phyloP scores from a whole-genome alignment of 2,797 vertebrate genomes.

The Peromyscus melanophrys region DNA sequence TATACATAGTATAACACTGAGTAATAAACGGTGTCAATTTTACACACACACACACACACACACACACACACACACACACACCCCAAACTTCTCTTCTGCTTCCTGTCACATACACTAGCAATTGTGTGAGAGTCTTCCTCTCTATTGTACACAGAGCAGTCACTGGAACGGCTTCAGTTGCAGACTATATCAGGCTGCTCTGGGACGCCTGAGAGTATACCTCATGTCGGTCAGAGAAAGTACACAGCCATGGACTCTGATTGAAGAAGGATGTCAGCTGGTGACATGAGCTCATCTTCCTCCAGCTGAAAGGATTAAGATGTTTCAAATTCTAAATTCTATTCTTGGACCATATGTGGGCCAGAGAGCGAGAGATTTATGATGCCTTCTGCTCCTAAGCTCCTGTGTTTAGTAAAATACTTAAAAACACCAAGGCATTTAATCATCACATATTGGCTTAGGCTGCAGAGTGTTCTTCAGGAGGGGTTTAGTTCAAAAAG shows the following conservation, averaged over 20 bases:
- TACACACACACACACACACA: not conserved
- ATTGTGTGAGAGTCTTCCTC: not conserved
- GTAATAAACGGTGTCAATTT: not conserved
- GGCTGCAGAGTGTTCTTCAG: conserved; percentile 64
- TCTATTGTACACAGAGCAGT: not conserved
- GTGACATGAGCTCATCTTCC: conserved; percentile 80
- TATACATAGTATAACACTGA: not conserved
- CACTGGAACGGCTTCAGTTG: not conserved
- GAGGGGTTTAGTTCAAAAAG: conserved; percentile 60
- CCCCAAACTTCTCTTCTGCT: not conserved
- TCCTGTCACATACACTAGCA: not conserved
- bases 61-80: not conserved
- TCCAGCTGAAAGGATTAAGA: conserved; percentile 82
- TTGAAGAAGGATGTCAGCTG: conserved; percentile 48
- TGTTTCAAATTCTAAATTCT: conserved; percentile 76
- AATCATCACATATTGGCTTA: conserved; percentile 78
- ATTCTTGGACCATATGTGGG: conserved; percentile 64
- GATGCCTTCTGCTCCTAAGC: conserved; percentile 77
- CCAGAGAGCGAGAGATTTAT: conserved; percentile 71
- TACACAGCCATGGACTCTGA: not conserved
- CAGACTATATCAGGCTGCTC: not conserved
- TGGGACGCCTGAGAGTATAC: not conserved
- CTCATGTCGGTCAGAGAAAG: not conserved
- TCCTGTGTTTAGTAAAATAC: conserved; percentile 78
- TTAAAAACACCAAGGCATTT: conserved; percentile 78